Percentiles rank a stretch among this genome's conserved stretches.
phyloP scores from a whole-genome alignment of 1,140 invertebrate genomes.

The Matsumurasca onukii region DNA sequence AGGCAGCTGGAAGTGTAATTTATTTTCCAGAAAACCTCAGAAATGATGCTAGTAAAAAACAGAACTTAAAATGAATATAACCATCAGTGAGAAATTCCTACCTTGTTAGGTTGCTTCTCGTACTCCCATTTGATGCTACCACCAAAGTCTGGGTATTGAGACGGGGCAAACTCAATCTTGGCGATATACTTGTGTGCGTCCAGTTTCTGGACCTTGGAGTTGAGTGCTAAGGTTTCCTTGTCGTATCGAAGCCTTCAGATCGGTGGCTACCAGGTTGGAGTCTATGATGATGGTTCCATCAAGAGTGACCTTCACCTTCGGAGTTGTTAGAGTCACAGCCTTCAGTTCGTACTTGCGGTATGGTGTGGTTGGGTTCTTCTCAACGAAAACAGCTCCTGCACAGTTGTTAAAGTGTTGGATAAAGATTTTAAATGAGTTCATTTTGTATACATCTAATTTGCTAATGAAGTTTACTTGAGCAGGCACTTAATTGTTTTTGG shows the following conservation, averaged over 20 bases:
- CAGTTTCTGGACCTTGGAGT: conserved; percentile 51
- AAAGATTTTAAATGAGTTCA: background rate
- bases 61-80: too few species aligned
- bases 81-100: background rate
- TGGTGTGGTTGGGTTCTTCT: conserved; percentile 48
- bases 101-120: conserved; percentile 39
- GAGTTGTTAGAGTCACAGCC: conserved; percentile 54
- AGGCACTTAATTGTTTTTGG: background rate
- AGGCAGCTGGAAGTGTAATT: too few species aligned
- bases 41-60: too few species aligned
- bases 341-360: conserved; percentile 57
- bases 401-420: background rate
- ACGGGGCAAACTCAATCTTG: conserved; percentile 43
- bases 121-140: conserved; percentile 55
- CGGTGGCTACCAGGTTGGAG: conserved; percentile 43
- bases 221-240: conserved; percentile 50
- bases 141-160: conserved; percentile 56
- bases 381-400: conserved; percentile 50
- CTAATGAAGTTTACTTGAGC: background rate
- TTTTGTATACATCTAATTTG: background rate
- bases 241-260: conserved; percentile 56
- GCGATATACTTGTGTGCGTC: conserved; percentile 30
- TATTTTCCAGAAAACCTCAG: too few species aligned
- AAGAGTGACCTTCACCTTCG: conserved; percentile 45
- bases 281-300: conserved; percentile 48